Conservation (phyloP, 1,140 invertebrate species). For the Zaprionus taronus region DNA sequence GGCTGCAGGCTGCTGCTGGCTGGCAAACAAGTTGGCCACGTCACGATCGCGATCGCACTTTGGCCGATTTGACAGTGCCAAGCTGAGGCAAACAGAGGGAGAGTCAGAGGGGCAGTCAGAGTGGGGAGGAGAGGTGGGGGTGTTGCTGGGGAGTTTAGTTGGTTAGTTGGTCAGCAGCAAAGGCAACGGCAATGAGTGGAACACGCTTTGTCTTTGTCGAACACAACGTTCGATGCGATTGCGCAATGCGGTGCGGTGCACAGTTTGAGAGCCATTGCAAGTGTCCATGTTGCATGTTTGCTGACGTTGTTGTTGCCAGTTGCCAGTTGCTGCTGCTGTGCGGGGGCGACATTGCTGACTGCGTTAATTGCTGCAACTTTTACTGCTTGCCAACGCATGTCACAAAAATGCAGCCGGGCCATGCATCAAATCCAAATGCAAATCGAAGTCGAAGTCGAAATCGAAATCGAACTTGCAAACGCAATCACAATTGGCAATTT, state of each 20-base stretch:
- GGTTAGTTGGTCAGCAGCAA: slow-evolving; percentile 76
- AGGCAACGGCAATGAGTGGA: slow-evolving; percentile 51
- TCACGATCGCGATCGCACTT: slow-evolving; percentile 82
- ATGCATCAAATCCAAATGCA: slow-evolving; percentile 26
- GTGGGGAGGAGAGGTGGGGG: background rate
- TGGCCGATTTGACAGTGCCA: slow-evolving; percentile 59
- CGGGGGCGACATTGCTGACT: slow-evolving; percentile 42
- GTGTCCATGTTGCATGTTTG: slow-evolving; percentile 24
- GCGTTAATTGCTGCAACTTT: slow-evolving; percentile 67
- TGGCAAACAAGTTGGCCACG: slow-evolving; percentile 76
- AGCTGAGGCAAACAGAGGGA: background rate
- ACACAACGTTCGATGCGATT: slow-evolving; percentile 47
- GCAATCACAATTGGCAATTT: slow-evolving; percentile 1
- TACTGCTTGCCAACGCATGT: slow-evolving; percentile 66
- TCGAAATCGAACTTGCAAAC: slow-evolving; percentile 14
- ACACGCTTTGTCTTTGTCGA: slow-evolving; percentile 71
- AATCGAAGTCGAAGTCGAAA: slow-evolving; percentile 21
- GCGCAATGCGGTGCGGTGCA: slow-evolving; percentile 54
- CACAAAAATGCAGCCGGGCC: slow-evolving; percentile 27
- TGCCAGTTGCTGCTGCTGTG: slow-evolving; percentile 17
- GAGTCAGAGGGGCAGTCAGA: background rate
- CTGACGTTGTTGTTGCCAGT: slow-evolving; percentile 3
- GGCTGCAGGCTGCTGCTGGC: slow-evolving; percentile 7
- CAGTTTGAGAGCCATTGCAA: slow-evolving; percentile 50
- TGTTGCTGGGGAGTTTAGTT: slow-evolving; percentile 50